Percentiles rank a stretch among this genome's conserved stretches.
Evolutionary conservation across 2,888 invertebrate genomes (phyloP).

Genomic region (Alitta virens): DNA sequence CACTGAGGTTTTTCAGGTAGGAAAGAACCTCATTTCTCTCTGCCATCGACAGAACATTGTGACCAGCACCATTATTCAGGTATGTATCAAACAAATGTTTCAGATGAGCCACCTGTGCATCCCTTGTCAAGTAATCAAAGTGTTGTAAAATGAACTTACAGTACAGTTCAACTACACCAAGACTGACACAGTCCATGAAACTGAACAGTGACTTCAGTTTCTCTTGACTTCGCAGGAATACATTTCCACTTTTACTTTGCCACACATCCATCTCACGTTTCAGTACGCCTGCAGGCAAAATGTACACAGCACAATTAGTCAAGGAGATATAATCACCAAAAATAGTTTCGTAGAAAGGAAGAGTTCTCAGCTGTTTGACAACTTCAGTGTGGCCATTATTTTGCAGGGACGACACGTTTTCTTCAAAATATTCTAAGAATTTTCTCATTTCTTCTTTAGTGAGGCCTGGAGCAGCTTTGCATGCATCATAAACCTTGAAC

Average conservation of each 20-base stretch:
- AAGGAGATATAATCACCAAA: constrained; percentile 25
- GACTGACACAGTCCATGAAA: constrained; percentile 26
- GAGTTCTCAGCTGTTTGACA: constrained; percentile 14
- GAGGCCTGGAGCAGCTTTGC: not conserved
- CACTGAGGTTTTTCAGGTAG: constrained; percentile 23
- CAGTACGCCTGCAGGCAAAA: constrained; percentile 27
- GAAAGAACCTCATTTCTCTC: constrained; percentile 22
- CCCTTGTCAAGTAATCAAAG: constrained; percentile 28
- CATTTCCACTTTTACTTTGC: constrained; percentile 27
- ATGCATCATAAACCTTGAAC: no score
- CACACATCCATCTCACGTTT: constrained; percentile 28
- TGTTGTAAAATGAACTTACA: constrained; percentile 33
- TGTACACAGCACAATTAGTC: constrained; percentile 24
- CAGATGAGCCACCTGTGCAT: constrained; percentile 26
- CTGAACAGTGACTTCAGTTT: constrained; percentile 19
- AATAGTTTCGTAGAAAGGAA: constrained; percentile 27
- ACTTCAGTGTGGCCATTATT: constrained; percentile 5
- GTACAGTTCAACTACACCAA: constrained; percentile 28
- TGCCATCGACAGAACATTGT: not conserved
- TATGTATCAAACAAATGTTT: constrained; percentile 26
- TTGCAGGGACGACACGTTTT: constrained; percentile 14
- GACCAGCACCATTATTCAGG: constrained; percentile 12
- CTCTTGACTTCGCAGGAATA: constrained; percentile 27
- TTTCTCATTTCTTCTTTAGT: constrained; percentile 8
- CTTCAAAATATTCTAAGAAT: constrained; percentile 24